Percentiles rank a stretch among this genome's conserved stretches.
Evolutionary conservation across 2,888 invertebrate genomes (phyloP).

Genomic region (Cerastis leucographa): DNA sequence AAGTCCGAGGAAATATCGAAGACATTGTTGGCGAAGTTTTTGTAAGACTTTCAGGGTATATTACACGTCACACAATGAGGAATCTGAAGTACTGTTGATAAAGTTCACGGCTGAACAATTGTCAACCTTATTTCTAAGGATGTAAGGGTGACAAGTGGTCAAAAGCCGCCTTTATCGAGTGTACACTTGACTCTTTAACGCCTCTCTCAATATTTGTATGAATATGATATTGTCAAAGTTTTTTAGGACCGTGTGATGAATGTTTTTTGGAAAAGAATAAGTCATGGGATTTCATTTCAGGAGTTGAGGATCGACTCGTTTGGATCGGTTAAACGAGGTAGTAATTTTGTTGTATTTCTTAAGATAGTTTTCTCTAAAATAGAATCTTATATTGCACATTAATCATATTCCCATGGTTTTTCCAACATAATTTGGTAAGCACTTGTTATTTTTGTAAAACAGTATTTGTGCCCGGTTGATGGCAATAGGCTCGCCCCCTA

Average conservation of each 20-base stretch:
- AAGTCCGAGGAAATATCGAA: slow-evolving; percentile 50
- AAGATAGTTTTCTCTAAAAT: neutral
- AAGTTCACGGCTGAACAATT: slow-evolving; percentile 5
- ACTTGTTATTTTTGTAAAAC: neutral
- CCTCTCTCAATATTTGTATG: slow-evolving; percentile 30
- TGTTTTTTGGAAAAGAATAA: slow-evolving; percentile 27
- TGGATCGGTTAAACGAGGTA: slow-evolving; percentile 1
- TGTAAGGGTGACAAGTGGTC: slow-evolving; percentile 5
- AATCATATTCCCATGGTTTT: neutral
- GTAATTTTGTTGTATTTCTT: neutral
- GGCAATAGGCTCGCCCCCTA: neutral
- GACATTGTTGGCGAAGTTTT: slow-evolving; percentile 54
- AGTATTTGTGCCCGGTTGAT: neutral
- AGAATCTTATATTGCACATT: neutral
- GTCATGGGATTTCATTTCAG: slow-evolving; percentile 19
- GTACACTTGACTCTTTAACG: slow-evolving; percentile 29
- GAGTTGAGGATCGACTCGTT: slow-evolving; percentile 1
- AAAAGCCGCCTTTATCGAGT: neutral
- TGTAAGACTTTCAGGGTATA: slow-evolving; percentile 35
- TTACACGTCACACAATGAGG: slow-evolving; percentile 45
- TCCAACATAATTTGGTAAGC: neutral
- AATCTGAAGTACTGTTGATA: slow-evolving; percentile 24
- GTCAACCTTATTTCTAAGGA: neutral
- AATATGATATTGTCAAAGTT: slow-evolving; percentile 61
- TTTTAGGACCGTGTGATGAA: slow-evolving; percentile 42